Percentiles rank a stretch among this genome's conserved stretches.
Evolutionary conservation across 2,888 invertebrate genomes (phyloP).

Genomic region (Pediacus dermestoides): DNA sequence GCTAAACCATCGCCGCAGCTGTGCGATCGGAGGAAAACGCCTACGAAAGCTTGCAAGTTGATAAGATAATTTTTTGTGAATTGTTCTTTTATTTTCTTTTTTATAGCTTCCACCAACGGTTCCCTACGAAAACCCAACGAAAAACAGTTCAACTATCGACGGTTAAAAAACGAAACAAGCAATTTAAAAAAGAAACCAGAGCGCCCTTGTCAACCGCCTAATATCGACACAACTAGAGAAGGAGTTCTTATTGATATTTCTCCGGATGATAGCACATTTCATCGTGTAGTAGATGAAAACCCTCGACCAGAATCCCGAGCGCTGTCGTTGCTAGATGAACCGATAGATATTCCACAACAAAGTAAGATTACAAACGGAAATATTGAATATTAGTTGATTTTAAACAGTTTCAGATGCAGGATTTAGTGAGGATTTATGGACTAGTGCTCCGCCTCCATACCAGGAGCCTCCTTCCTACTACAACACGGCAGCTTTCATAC

Average conservation of each 20-base stretch:
- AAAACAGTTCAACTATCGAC: conserved; percentile 79
- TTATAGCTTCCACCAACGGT: conserved; percentile 31
- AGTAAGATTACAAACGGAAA: conserved; percentile 39
- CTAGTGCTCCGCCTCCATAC: conserved; percentile 51
- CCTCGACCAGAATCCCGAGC: conserved; percentile 30
- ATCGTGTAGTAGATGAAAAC: conserved; percentile 13
- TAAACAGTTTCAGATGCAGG: not conserved
- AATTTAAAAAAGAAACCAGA: conserved; percentile 40
- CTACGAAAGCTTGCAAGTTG: conserved; percentile 40
- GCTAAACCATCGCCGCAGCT: conserved; percentile 41
- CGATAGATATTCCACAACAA: conserved; percentile 66
- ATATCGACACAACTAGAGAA: conserved; percentile 50
- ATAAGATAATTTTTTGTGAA: conserved; percentile 10
- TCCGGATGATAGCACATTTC: conserved; percentile 49
- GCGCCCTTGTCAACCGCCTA: conserved; percentile 50
- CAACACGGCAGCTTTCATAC: conserved; percentile 47
- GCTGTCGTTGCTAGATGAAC: conserved; percentile 66
- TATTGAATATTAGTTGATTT: not conserved
- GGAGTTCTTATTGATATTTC: conserved; percentile 74
- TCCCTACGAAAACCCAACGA: conserved; percentile 32
- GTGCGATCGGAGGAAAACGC: conserved; percentile 51
- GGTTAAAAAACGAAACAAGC: conserved; percentile 67
- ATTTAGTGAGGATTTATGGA: not conserved
- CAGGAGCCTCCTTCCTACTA: conserved; percentile 56
- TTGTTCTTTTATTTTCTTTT: conserved; percentile 1